Evolutionary conservation across 2,888 invertebrate species (phyloP).

Genomic region (Cheilosia urbana): DNA sequence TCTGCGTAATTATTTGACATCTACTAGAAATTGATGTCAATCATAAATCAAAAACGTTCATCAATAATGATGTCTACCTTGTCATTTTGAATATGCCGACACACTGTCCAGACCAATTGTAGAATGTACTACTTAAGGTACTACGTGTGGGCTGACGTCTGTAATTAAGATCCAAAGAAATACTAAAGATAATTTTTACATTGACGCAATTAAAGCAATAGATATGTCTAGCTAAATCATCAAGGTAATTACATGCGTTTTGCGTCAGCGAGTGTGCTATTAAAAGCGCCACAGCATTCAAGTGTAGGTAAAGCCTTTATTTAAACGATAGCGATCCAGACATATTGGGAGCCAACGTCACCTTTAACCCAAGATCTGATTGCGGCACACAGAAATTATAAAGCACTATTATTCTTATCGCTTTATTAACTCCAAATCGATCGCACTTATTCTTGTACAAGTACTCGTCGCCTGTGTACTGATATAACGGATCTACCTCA

Average conservation of each 20-base stretch:
- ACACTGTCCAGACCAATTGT: background rate
- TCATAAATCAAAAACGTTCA: background rate
- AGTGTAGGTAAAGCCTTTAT: background rate
- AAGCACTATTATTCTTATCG: no score
- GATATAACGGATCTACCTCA: no score
- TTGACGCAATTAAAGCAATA: conserved; percentile 2
- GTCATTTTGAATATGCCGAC: background rate
- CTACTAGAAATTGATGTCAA: background rate
- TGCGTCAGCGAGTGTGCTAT: background rate
- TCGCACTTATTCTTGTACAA: no score
- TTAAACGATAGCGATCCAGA: background rate
- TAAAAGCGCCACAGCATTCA: background rate
- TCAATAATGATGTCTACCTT: background rate
- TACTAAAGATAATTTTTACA: background rate
- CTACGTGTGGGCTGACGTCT: background rate
- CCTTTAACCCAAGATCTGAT: no score
- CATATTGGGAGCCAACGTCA: no score
- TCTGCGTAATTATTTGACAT: conserved; percentile 1
- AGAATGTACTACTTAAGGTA: background rate
- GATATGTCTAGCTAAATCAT: background rate
- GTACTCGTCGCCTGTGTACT: no score
- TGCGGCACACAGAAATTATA: no score
- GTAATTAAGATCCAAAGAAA: background rate
- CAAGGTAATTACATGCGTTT: conserved; percentile 7
- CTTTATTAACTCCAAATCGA: no score